phyloP scores from a whole-genome alignment of 2,797 vertebrate genomes.

The Pangasius larnaudii region DNA sequence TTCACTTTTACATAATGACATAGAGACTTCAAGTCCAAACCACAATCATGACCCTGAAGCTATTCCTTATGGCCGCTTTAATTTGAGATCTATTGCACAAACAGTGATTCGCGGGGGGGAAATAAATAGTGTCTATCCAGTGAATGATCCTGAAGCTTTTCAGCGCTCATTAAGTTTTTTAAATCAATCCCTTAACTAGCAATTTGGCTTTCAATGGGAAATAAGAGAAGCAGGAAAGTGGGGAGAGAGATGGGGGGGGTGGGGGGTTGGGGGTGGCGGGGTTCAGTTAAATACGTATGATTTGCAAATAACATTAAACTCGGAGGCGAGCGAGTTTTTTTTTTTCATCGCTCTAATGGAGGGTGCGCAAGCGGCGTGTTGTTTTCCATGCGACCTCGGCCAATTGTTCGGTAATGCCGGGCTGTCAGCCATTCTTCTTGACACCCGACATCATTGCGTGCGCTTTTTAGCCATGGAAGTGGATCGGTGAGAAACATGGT shows the following conservation, averaged over 20 bases:
- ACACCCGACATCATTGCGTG: constrained; percentile 51
- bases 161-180: background rate
- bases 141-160: background rate
- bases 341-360: constrained; percentile 58
- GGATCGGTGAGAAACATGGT: constrained; percentile 28
- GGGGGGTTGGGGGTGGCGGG: background rate
- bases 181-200: constrained; percentile 14
- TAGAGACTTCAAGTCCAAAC: too few species aligned
- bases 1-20: background rate
- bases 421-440: constrained; percentile 54
- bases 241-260: background rate
- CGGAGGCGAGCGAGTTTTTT: constrained; percentile 34
- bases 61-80: background rate
- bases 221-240: constrained; percentile 39
- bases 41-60: background rate
- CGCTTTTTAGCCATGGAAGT: constrained; percentile 48
- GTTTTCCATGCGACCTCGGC: constrained; percentile 53
- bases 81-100: background rate
- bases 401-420: constrained; percentile 53
- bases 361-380: constrained; percentile 41
- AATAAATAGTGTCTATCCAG: background rate
- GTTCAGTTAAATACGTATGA: constrained; percentile 53
- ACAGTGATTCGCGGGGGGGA: background rate
- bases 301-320: constrained; percentile 60
- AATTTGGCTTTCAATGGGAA: constrained; percentile 10